These are phyloP conservation scores for Danio albolineatus DNA, from an alignment of 2,797 vertebrate genomes.

Conservation along the genomic window DNA sequence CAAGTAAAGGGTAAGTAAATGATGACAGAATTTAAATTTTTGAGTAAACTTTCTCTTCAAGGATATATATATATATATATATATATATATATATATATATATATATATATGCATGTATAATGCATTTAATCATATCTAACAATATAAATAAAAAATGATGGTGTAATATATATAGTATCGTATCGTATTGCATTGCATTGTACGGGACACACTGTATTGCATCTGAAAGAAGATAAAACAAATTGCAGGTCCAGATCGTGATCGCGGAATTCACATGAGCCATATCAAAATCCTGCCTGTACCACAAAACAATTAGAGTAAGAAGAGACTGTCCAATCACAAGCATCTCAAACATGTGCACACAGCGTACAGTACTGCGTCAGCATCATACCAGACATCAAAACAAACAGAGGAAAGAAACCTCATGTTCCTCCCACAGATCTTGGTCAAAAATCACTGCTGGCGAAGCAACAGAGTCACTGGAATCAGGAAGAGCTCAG, in stretches of 20 bases:
- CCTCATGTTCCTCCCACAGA: slow-evolving; percentile 1
- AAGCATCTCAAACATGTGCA: neutral
- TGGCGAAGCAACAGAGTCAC: neutral
- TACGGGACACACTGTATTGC: neutral
- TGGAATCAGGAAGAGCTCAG: neutral
- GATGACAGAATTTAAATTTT: no score
- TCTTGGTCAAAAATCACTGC: neutral
- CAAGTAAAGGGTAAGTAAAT: no score
- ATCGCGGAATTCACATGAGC: neutral
- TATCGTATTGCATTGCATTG: no score
- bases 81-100: no score
- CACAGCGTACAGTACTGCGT: neutral
- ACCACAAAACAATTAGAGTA: neutral
- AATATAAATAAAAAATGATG: no score
- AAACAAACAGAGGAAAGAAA: slow-evolving; percentile 25
- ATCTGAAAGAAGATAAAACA: neutral
- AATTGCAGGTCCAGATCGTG: neutral
- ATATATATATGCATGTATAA: no score
- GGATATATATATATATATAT: no score
- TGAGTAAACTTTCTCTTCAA: no score
- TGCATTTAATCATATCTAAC: no score
- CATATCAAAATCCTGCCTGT: neutral
- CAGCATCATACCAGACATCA: slow-evolving; percentile 7
- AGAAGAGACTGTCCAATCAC: neutral
- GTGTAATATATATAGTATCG: no score